phyloP scores from a whole-genome alignment of 1,140 invertebrate genomes.

The Tetramorium simillimum region DNA sequence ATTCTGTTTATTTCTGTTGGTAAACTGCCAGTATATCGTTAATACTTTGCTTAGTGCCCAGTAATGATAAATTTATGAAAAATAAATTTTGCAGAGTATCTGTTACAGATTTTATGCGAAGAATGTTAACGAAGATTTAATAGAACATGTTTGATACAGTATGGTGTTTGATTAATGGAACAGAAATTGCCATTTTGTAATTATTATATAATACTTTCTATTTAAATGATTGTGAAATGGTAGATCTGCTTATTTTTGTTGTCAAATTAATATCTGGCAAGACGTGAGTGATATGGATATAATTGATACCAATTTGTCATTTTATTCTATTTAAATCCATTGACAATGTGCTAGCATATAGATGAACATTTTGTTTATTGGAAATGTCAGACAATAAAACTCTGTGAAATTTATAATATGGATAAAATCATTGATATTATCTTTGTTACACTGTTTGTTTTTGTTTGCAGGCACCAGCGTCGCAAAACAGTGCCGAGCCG shows the following conservation, averaged over 20 bases:
- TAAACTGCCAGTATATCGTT: too few relatives aligned
- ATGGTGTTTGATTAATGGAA: not conserved
- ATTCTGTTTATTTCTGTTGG: too few relatives aligned
- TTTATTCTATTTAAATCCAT: not conserved
- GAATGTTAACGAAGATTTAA: not conserved
- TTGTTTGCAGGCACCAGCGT: slow-evolving; percentile 72
- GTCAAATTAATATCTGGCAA: not conserved
- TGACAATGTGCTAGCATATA: not conserved
- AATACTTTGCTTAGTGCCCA: too few relatives aligned
- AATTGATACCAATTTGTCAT: not conserved
- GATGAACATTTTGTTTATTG: not conserved
- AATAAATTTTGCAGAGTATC: not conserved
- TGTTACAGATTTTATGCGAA: too few relatives aligned
- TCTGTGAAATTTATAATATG: not conserved
- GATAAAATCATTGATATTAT: not conserved
- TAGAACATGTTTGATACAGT: not conserved
- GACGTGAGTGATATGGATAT: not conserved
- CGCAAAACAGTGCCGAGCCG: slow-evolving; percentile 78
- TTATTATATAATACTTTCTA: not conserved
- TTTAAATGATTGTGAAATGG: not conserved
- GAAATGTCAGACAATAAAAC: not conserved
- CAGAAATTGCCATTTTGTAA: not conserved
- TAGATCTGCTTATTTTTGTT: not conserved
- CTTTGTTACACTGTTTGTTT: not conserved
- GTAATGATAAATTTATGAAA: not conserved